These are phyloP conservation scores for Catharus minimus DNA, from an alignment of 2,113 vertebrate species.

Conservation along the genomic window DNA sequence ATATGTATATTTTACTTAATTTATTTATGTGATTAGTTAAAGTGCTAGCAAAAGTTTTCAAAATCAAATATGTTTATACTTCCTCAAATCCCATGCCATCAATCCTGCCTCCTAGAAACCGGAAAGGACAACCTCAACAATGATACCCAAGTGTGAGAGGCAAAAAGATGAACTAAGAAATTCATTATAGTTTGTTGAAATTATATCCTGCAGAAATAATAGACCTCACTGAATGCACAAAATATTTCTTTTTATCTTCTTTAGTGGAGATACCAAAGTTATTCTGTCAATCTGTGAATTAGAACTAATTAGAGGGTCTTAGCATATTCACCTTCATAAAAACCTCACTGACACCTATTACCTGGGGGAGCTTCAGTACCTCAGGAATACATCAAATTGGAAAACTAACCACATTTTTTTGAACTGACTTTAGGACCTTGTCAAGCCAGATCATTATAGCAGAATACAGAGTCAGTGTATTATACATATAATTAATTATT, in stretches of 20 bases:
- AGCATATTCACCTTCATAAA: background rate
- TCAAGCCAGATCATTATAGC: background rate
- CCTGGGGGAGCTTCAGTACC: background rate
- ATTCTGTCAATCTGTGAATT: background rate
- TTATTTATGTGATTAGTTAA: background rate
- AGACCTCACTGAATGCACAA: background rate
- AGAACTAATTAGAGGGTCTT: background rate
- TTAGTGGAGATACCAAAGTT: background rate
- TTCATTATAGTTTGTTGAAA: background rate
- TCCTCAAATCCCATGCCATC: background rate
- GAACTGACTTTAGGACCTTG: background rate
- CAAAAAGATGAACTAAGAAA: background rate
- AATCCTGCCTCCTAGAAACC: background rate
- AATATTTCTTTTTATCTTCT: background rate
- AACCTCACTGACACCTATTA: rapidly evolving
- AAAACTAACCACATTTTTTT: background rate
- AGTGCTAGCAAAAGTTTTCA: background rate
- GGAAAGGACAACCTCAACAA: background rate
- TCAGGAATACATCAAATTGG: background rate
- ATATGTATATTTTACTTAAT: background rate
- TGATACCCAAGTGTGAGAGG: background rate
- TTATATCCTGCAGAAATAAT: background rate
- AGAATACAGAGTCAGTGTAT: background rate
- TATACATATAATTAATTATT: background rate
- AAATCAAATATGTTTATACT: background rate